A percentile compares a stretch with the other conserved stretches of the same genome.
Conservation (phyloP, 1,140 invertebrate genomes). For the Micrasema longulum region DNA sequence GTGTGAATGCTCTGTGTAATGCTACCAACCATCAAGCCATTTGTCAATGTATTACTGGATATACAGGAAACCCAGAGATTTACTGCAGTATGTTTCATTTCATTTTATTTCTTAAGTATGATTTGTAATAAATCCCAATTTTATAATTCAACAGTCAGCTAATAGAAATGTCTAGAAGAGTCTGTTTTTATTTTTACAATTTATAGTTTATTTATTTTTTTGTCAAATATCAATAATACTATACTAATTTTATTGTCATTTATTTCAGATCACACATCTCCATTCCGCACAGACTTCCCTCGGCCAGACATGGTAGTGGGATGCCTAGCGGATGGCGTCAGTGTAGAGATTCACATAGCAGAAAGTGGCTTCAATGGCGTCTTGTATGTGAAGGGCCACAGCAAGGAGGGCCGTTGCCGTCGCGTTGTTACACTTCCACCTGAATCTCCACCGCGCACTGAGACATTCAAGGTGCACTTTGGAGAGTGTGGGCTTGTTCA, state of each 20-base stretch:
- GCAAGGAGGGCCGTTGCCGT: conserved; percentile 91
- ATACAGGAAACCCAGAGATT: conserved; percentile 76
- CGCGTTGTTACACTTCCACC: conserved; percentile 79
- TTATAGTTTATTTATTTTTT: no score
- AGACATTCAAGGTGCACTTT: conserved; percentile 92
- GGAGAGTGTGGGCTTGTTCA: conserved; percentile 92
- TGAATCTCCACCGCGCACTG: conserved; percentile 75
- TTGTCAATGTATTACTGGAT: conserved; percentile 81
- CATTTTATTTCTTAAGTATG: no score
- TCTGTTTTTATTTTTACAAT: no score
- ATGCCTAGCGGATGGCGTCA: conserved; percentile 91
- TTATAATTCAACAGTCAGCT: no score
- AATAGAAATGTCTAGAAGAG: no score
- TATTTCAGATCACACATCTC: conserved; percentile 56
- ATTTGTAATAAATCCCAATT: no score
- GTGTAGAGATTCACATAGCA: conserved; percentile 85
- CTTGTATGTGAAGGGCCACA: conserved; percentile 93
- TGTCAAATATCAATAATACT: no score
- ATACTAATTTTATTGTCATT: no score
- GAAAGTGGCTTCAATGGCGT: conserved; percentile 89
- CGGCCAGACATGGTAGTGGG: conserved; percentile 87
- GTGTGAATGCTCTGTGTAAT: conserved; percentile 82
- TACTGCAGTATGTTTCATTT: conserved; percentile 72
- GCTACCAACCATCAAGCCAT: conserved; percentile 81
- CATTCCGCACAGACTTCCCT: conserved; percentile 83